phyloP scores from a whole-genome alignment of 2,113 vertebrate genomes.

The Alouatta palliata region DNA sequence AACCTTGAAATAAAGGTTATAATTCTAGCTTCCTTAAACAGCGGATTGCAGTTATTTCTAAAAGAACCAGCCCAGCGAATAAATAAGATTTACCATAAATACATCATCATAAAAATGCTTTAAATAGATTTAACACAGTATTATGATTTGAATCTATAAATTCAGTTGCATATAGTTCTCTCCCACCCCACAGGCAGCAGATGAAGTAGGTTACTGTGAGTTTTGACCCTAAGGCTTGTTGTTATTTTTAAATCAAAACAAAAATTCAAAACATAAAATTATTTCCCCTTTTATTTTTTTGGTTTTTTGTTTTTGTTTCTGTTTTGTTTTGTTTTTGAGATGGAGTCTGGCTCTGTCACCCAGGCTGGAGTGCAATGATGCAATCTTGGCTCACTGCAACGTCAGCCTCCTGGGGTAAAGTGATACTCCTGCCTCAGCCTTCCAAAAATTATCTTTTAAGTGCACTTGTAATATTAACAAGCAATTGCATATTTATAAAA shows the following conservation, averaged over 20 bases:
- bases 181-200: background rate
- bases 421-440: too few relatives aligned
- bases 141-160: background rate
- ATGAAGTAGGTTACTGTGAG: background rate
- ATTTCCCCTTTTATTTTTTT: background rate
- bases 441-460: background rate
- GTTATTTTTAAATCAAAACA: constrained; percentile 9
- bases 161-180: background rate
- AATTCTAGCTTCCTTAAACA: background rate
- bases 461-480: background rate
- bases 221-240: background rate
- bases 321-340: too few relatives aligned
- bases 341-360: too few relatives aligned
- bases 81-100: background rate
- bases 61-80: background rate
- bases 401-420: too few relatives aligned
- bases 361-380: too few relatives aligned
- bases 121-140: background rate
- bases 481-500: background rate
- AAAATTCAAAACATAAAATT: background rate
- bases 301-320: too few relatives aligned
- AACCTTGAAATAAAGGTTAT: background rate
- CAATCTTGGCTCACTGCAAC: too few relatives aligned
- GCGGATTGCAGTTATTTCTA: background rate
- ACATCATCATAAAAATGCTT: constrained; percentile 14